Evolutionary conservation across 2,888 invertebrate species (phyloP), one percentile per base, ranked within the genome.

Genomic region (Neoascia interrupta): DNA sequence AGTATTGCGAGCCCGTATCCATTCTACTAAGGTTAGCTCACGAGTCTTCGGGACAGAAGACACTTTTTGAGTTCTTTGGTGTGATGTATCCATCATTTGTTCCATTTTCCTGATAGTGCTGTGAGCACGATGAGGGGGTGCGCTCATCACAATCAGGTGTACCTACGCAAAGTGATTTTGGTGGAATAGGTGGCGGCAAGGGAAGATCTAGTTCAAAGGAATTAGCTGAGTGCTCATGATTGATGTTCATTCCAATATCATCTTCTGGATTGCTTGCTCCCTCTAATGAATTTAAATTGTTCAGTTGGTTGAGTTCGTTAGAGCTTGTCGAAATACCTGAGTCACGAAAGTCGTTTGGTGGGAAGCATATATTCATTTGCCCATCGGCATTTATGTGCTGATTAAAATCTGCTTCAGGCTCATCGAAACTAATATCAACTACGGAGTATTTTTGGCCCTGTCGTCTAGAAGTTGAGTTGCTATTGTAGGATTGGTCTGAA

Each of bases 401-500:
- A 37, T 81, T 82, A 53, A 81, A 86, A 82, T 88, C 88, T 1
- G 87, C 85, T 54, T 87, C 87, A 2, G 89, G 87, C 73, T 88
- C 90, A 39, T 91, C 91, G 74, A 90, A 84, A 81, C 90, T 89
- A 2, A 90, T 90, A 81, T 91, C 90, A 13, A 89, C 89, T 82
- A 88, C 80, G 0, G 89, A 90, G 81, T 89, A 90, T 69, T 88
- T 88, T 49, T 88, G 88, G 49, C 89, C 85, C 23, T 86, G 82
- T 2, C 69, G 75, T 34, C 63, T 34, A 19, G 63, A 54, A 8
- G 51, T 43, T 5, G 75, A 58, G 31, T 64, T 76, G 3, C 43
- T 51, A 11, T 51, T 70, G 88, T 87, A 18, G 87, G 89, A 58
- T 16, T 56, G 70, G 19, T 76, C 75, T 23, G 84, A 83, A 53